Percentiles rank a stretch among this genome's conserved stretches.
These are phyloP conservation scores for Ataeniobius toweri DNA, from an alignment of 2,797 vertebrate genomes.

Conservation along the genomic window DNA sequence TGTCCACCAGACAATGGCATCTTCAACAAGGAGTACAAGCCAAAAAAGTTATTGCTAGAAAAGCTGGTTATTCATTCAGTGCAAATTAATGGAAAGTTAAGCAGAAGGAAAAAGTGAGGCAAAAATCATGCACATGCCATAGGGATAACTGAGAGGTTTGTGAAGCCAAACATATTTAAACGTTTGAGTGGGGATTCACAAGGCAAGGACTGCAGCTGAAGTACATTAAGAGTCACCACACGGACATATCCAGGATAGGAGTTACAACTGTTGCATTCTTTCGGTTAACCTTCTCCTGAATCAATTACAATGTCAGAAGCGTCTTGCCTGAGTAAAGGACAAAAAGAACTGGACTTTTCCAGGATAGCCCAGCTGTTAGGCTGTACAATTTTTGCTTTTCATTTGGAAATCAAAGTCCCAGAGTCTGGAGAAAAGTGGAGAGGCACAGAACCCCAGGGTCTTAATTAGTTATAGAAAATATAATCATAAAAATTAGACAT, in stretches of 20 bases:
- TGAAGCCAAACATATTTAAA: not conserved
- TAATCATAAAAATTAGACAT: not conserved
- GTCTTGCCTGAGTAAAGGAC: not conserved
- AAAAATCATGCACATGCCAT: not conserved
- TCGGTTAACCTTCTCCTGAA: not conserved
- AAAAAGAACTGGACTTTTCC: not conserved
- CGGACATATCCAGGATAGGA: not conserved
- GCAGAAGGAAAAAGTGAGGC: not conserved
- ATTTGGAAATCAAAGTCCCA: not conserved
- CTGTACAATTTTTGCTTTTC: not conserved
- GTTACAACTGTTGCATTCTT: not conserved
- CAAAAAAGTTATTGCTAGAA: not conserved
- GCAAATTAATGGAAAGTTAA: conserved; percentile 1
- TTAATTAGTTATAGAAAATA: not conserved
- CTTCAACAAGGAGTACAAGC: not conserved
- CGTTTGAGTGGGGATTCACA: not conserved
- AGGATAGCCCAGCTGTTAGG: not conserved
- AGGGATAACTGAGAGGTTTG: not conserved
- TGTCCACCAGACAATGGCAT: not conserved
- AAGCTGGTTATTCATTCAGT: not conserved
- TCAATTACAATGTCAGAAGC: not conserved
- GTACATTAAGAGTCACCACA: not conserved
- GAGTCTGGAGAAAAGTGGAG: not conserved
- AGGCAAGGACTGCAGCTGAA: not conserved
- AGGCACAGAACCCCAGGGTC: not conserved